Conservation (phyloP, 1,140 invertebrate genomes). For the Batillaria attramentaria region DNA sequence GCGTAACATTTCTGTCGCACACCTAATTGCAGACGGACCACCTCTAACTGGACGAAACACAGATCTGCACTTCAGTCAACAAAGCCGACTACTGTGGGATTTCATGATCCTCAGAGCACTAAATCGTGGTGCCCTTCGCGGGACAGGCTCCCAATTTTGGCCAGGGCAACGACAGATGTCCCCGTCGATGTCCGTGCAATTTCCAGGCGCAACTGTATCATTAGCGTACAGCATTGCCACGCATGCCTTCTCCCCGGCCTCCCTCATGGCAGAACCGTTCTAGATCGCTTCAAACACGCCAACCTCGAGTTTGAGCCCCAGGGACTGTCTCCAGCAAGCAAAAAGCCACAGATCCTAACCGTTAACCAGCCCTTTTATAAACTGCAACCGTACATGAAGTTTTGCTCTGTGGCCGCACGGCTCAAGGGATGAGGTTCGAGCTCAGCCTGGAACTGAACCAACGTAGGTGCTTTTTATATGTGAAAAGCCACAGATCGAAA, state of each 20-base stretch:
- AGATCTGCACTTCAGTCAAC: too few species aligned
- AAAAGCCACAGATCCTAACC: background rate
- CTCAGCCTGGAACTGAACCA: too few species aligned
- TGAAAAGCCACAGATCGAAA: too few species aligned
- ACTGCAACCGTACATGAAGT: background rate
- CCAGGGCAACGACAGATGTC: too few species aligned
- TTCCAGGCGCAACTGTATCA: background rate
- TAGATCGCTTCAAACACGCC: background rate
- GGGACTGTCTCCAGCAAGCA: background rate
- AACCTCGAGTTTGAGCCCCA: background rate
- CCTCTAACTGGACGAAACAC: background rate
- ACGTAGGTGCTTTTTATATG: too few species aligned
- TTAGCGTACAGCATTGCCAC: background rate
- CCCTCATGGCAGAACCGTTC: background rate
- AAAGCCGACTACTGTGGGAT: too few species aligned
- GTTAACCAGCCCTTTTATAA: background rate
- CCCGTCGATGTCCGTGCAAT: background rate
- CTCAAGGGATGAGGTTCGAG: background rate
- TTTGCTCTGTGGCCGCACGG: background rate
- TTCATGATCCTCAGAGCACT: too few species aligned
- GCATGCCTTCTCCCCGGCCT: constrained; percentile 1
- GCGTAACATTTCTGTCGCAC: too few species aligned
- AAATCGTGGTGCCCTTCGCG: too few species aligned
- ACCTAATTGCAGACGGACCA: background rate
- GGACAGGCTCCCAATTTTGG: too few species aligned